These are phyloP conservation scores for Epinephelus moara DNA, from an alignment of 2,113 vertebrate genomes.

Conservation along the genomic window DNA sequence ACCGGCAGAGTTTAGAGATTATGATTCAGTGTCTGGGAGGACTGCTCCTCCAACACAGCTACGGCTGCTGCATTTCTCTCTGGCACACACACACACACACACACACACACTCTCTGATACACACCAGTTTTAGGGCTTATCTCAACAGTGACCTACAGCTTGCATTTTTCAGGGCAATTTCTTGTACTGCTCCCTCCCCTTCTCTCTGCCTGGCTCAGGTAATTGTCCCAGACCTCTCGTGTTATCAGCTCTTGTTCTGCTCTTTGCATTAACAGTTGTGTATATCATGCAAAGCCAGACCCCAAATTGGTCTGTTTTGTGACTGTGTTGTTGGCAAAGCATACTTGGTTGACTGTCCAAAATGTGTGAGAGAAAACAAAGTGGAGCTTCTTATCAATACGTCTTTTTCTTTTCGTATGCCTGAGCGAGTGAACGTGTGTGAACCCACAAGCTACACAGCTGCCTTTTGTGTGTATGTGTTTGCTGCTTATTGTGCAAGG, in stretches of 20 bases:
- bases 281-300: conserved; percentile 1
- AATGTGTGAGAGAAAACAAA: conserved; percentile 3
- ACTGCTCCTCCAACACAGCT: conserved; percentile 79
- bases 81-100: neutral
- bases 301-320: neutral
- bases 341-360: neutral
- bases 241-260: conserved; percentile 40
- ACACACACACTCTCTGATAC: conserved; percentile 2
- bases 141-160: conserved; percentile 55
- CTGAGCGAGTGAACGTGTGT: conserved; percentile 19
- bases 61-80: conserved; percentile 30
- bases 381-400: conserved; percentile 1
- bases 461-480: conserved; percentile 53
- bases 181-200: neutral
- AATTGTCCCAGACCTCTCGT: conserved; percentile 9
- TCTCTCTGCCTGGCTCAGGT: neutral
- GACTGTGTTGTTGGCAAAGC: neutral
- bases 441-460: conserved; percentile 10
- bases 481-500: conserved; percentile 64
- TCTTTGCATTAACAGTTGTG: conserved; percentile 17
- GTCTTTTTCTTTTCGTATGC: neutral
- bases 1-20: conserved; percentile 90
- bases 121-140: conserved; percentile 61
- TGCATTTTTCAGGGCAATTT: conserved; percentile 39
- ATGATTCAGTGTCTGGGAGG: conserved; percentile 91